These are phyloP conservation scores for Carposina sasakii DNA, from an alignment of 1,140 invertebrate genomes.

Conservation along the genomic window DNA sequence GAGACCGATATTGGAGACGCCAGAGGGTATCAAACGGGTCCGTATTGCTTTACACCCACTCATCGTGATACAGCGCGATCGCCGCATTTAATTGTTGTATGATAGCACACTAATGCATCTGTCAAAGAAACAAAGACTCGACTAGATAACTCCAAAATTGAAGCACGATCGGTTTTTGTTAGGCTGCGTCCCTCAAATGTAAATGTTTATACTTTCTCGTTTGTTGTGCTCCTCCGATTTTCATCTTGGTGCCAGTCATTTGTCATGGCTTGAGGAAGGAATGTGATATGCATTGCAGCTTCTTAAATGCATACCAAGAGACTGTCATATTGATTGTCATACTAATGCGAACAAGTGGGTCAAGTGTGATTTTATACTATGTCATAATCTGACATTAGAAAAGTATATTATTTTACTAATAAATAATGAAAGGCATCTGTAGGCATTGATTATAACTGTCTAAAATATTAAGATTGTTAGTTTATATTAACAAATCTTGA, in stretches of 20 bases:
- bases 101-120: slow-evolving; percentile 67
- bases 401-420: too few species aligned
- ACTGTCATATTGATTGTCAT: too few species aligned
- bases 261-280: slow-evolving; percentile 37
- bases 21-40: slow-evolving; percentile 16
- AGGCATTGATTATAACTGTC: too few species aligned
- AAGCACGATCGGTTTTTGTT: slow-evolving; percentile 41
- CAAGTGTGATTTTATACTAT: too few species aligned
- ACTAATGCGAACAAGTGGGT: too few species aligned
- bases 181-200: slow-evolving; percentile 43
- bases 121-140: slow-evolving; percentile 63
- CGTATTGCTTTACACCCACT: slow-evolving; percentile 37
- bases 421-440: too few species aligned
- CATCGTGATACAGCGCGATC: slow-evolving; percentile 47
- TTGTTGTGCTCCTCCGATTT: slow-evolving; percentile 42
- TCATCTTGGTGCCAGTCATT: slow-evolving; percentile 55
- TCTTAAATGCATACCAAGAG: too few species aligned
- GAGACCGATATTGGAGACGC: slow-evolving; percentile 27
- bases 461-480: too few species aligned
- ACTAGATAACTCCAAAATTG: slow-evolving; percentile 60
- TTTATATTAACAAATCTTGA: too few species aligned
- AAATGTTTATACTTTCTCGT: slow-evolving; percentile 67
- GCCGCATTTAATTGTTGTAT: slow-evolving; percentile 67
- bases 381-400: too few species aligned
- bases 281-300: too few species aligned